Conservation (phyloP, 2,888 invertebrate genomes). For the Hirtodrosophila confusa region DNA sequence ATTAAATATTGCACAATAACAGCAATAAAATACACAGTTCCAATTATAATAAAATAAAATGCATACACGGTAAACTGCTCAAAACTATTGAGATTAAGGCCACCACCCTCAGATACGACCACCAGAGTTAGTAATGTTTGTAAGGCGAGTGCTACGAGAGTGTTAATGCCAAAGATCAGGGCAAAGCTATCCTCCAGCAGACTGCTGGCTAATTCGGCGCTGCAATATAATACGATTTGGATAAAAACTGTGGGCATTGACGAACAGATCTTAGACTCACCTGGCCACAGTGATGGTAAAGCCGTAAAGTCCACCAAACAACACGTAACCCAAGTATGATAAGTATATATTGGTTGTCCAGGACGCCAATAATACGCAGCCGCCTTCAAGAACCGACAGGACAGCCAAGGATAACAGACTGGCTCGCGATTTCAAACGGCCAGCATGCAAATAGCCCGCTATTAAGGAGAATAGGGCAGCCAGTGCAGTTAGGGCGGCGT, state of each 20-base stretch:
- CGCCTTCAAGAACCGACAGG: slow-evolving; percentile 86
- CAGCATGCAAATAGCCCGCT: slow-evolving; percentile 85
- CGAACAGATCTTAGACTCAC: slow-evolving; percentile 42
- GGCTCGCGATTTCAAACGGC: slow-evolving; percentile 78
- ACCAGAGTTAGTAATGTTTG: slow-evolving; percentile 90
- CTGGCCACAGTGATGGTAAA: slow-evolving; percentile 85
- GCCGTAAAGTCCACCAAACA: slow-evolving; percentile 91
- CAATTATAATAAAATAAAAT: slow-evolving; percentile 81
- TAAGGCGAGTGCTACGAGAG: slow-evolving; percentile 90
- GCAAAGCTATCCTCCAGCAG: slow-evolving; percentile 94
- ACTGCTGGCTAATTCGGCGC: slow-evolving; percentile 93
- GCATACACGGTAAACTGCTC: slow-evolving; percentile 81
- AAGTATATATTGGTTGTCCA: slow-evolving; percentile 87
- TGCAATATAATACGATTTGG: slow-evolving; percentile 81
- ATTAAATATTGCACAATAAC: slow-evolving; percentile 62
- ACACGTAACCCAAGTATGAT: slow-evolving; percentile 91
- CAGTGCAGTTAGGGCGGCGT: slow-evolving; percentile 89
- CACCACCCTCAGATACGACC: slow-evolving; percentile 77
- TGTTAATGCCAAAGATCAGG: slow-evolving; percentile 95
- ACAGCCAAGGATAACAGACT: slow-evolving; percentile 85
- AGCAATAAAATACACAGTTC: slow-evolving; percentile 72
- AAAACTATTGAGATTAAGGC: slow-evolving; percentile 72
- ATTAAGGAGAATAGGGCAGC: slow-evolving; percentile 87
- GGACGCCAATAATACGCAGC: slow-evolving; percentile 86
- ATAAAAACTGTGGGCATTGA: background rate